phyloP scores from a whole-genome alignment of 2,113 vertebrate genomes.

The Dasypus novemcinctus region DNA sequence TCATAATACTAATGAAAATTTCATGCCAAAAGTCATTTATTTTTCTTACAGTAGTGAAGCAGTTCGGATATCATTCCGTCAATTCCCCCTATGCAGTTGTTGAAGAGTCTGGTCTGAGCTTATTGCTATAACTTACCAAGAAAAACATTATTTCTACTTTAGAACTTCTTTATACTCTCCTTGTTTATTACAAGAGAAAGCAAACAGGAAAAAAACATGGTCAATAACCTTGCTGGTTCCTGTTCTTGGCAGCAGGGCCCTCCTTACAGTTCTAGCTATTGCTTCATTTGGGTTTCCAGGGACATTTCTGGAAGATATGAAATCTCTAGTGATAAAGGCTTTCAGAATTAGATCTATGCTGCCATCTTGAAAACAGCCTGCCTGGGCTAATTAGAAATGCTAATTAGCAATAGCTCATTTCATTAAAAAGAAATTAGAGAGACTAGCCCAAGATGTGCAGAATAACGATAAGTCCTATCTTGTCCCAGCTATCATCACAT shows the following conservation, averaged over 20 bases:
- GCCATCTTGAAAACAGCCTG: background rate
- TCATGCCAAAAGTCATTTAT: background rate
- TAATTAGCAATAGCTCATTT: background rate
- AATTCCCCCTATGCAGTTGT: background rate
- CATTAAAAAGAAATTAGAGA: background rate
- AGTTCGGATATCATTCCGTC: background rate
- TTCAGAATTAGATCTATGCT: background rate
- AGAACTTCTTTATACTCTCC: background rate
- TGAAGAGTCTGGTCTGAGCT: background rate
- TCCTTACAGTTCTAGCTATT: background rate
- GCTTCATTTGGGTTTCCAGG: background rate
- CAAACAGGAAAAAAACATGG: background rate
- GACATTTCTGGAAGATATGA: background rate
- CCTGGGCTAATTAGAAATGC: background rate
- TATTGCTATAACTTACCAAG: conserved; percentile 1
- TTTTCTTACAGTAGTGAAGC: background rate
- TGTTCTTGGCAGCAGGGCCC: background rate
- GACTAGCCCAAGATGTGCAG: background rate
- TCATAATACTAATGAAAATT: background rate
- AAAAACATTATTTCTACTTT: background rate
- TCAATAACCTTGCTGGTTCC: background rate
- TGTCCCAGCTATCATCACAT: background rate
- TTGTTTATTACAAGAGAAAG: background rate
- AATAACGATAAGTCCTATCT: background rate
- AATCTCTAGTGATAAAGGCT: background rate